Evolutionary conservation across 1,140 invertebrate species (phyloP).

Genomic region (Cydia pomonella): DNA sequence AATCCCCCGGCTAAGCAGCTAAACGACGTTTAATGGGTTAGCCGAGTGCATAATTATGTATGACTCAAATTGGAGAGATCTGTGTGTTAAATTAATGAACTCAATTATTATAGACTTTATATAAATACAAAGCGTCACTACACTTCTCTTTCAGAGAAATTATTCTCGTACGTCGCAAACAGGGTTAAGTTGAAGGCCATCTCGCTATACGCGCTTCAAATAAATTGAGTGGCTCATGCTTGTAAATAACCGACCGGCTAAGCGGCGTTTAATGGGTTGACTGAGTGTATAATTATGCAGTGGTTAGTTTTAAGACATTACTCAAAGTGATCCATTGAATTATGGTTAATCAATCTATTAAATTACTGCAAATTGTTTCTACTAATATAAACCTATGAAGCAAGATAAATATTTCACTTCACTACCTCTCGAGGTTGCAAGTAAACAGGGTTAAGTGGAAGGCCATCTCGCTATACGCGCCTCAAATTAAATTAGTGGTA

Average conservation of each 20-base stretch:
- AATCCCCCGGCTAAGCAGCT: too few species aligned
- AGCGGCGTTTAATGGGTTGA: not conserved
- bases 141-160: not conserved
- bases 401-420: not conserved
- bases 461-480: not conserved
- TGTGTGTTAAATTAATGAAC: too few species aligned
- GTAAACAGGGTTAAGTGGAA: not conserved
- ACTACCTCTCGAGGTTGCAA: not conserved
- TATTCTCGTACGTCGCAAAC: slow-evolving; percentile 3
- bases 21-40: not conserved
- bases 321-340: too few species aligned
- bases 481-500: not conserved
- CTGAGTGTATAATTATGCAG: not conserved
- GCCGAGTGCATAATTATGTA: not conserved
- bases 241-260: not conserved
- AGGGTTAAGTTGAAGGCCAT: not conserved
- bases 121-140: too few species aligned
- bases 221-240: not conserved
- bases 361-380: too few species aligned
- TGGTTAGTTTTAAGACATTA: not conserved
- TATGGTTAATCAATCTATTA: too few species aligned
- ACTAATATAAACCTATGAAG: too few species aligned
- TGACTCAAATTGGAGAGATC: too few species aligned
- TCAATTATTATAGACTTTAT: too few species aligned
- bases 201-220: not conserved